These are phyloP conservation scores for Leiothrix lutea DNA, from an alignment of 2,113 vertebrate species.

Conservation along the genomic window DNA sequence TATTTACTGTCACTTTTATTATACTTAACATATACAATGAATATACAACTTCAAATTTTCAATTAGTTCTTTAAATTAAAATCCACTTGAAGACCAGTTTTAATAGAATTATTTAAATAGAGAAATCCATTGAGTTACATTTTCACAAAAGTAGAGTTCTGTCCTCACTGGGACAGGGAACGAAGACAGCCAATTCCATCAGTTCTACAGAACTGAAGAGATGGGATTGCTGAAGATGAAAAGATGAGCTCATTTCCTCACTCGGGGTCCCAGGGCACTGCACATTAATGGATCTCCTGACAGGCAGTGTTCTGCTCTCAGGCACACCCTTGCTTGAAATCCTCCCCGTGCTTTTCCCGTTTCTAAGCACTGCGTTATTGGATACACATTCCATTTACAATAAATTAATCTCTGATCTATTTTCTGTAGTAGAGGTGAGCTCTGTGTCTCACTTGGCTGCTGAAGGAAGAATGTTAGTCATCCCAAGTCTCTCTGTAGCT, in stretches of 20 bases:
- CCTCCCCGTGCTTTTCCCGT: neutral
- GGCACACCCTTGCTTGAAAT: neutral
- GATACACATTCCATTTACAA: neutral
- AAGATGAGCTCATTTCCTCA: neutral
- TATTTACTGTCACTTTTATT: neutral
- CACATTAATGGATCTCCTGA: neutral
- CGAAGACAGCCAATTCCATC: neutral
- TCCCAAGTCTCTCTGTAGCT: neutral
- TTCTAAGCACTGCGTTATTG: accelerated
- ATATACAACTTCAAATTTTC: neutral
- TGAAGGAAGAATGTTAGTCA: neutral
- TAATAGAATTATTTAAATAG: neutral
- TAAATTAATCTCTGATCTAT: neutral
- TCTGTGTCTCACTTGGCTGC: neutral
- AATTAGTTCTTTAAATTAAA: neutral
- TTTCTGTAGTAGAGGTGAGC: neutral
- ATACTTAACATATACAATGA: neutral
- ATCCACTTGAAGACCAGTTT: neutral
- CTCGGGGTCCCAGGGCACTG: neutral
- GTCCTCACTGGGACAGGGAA: neutral
- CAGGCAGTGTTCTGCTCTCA: neutral
- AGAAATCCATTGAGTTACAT: accelerated
- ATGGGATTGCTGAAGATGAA: neutral
- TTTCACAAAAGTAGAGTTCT: neutral
- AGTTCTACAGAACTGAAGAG: neutral